Conservation (phyloP, 2,113 vertebrate genomes). For the Periophthalmus modestus region DNA sequence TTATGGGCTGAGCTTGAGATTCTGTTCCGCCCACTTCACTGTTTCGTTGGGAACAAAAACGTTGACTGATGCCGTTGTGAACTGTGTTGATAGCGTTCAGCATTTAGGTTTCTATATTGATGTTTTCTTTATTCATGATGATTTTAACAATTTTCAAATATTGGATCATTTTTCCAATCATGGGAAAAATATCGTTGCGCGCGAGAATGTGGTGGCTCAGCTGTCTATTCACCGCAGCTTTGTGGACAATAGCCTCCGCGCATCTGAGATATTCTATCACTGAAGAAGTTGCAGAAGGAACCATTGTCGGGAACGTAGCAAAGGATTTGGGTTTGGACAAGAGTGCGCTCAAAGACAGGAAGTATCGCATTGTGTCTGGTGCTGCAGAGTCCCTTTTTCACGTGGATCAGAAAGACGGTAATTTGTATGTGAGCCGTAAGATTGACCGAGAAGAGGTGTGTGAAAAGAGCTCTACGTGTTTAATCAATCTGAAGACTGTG, state of each 20-base stretch:
- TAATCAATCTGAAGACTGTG: constrained; percentile 60
- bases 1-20: not conserved
- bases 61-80: not conserved
- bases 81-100: not conserved
- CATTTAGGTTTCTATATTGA: not conserved
- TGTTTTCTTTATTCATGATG: not conserved
- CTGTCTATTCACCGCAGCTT: constrained; percentile 7
- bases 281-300: constrained; percentile 58
- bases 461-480: constrained; percentile 47
- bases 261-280: constrained; percentile 65
- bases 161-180: constrained; percentile 44
- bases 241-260: constrained; percentile 42
- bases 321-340: constrained; percentile 68
- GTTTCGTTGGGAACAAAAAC: not conserved
- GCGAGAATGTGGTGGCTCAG: not conserved
- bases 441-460: constrained; percentile 69
- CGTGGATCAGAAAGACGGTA: constrained; percentile 59
- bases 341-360: constrained; percentile 49
- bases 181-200: constrained; percentile 37
- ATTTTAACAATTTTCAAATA: constrained; percentile 1
- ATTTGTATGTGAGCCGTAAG: constrained; percentile 48
- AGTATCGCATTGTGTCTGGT: constrained; percentile 63
- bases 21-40: not conserved
- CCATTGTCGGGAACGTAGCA: constrained; percentile 63
- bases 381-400: constrained; percentile 48